Base-by-base conservation (phyloP, 2,797 vertebrate genomes). In the Rhincodon typus region DNA sequence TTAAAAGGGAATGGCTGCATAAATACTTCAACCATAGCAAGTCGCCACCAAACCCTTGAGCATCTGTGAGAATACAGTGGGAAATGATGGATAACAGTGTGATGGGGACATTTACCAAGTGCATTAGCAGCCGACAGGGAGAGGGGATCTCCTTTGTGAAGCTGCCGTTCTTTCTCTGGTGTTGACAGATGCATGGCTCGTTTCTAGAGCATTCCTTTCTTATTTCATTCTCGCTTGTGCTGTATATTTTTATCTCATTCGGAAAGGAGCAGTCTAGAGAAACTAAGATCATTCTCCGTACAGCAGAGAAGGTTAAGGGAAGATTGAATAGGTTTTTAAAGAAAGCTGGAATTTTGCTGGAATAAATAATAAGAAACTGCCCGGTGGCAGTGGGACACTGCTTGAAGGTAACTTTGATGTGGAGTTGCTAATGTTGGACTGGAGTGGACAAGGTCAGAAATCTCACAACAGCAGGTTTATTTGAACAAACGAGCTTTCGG, bases 151-250 rank as follows among this genome's bases (percentile, higher is more conserved):
- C 30, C 1, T 1, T 0, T 17, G 50, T 34, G 87, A 34, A 38
- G 4, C 50, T 57, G 1, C 27, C 15, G 4, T n/a, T 7, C 53
- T 66, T 57, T 66, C n/a, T 90, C 57, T 21, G 1, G 30, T 17
- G 57, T 34, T 91, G 34, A 66, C 27, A 30, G 53, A 90, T 30
- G 1, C 15, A 27, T 30, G 19, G 88, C 53, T 12, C 38, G 1
- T 66, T 90, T 91, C 79, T 5, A 38, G 79, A 96, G 94, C 57
- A 3, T 96, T 96, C 95, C 96, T 96, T 95, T 95, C 95, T 96
- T 96, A 69, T 27, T 70, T n/a, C 67, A 66, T 21, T 30, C 1
- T 88, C 23, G 17, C 17, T 25, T n/a, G 57, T 66, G 27, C 38
- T n/a, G 88, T 91, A 30, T 2, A 66, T 91, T 21, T 90, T 15